Evolutionary conservation across 2,797 vertebrate species (phyloP), one percentile per base, ranked within the genome.

Genomic region (Parotocinclus haroldoi): DNA sequence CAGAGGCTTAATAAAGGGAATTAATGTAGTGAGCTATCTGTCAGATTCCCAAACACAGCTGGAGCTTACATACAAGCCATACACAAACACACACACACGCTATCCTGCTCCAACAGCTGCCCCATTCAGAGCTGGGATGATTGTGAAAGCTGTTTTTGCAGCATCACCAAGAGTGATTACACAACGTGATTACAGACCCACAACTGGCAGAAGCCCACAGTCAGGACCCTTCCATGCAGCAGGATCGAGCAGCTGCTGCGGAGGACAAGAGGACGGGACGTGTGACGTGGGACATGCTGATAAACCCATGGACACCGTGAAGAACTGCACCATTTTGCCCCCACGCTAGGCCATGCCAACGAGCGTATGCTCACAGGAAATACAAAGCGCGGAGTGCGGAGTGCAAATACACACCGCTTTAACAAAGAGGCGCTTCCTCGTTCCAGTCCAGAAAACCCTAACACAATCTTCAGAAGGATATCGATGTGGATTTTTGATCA

Each of bases 1-100:
- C 86, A 90, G 84, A 88, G 86, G 88, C 78, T 91, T 90, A 89
- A 90, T 91, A 90, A 88, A 90, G 82, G 86, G 87, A 90, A 89
- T 89, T 86, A 89, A 90, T 89, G 87, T 86, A 89, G 87, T 87
- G 88, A 85, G 87, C 86, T 90, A 89, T 89, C 89, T 89, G 88
- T 89, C 87, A 88, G 85, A 90, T 89, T 90, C 85, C 87, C 87
- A 88, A 91, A 92, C 88, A 90, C 89, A 91, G 89, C 88, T 91
- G 89, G 87, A 89, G 88, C 83, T 87, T 88, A 90, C 88, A 85
- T 88, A 79, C 85, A 86, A 48, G 61, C 71, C 66, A 61, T 38
- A 65, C 63, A 62, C 66, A 73, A 44, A 56, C 37, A 53, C 72
- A 82, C 60, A 59, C 60, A 72, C 59, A 60, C 46, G 55, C 75